Conservation (phyloP, 2,888 invertebrate species). For the Hirtodrosophila confusa region DNA sequence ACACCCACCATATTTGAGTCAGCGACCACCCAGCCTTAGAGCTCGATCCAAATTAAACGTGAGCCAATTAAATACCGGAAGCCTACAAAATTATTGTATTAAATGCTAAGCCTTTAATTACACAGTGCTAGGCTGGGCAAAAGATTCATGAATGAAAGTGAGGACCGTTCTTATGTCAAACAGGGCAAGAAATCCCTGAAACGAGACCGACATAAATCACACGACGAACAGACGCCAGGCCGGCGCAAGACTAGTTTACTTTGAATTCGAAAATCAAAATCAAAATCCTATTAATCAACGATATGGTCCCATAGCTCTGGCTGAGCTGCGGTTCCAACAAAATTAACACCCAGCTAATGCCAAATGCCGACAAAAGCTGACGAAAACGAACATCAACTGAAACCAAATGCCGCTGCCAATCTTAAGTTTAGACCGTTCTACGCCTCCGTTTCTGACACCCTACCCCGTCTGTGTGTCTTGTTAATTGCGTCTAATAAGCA, state of each 20-base stretch:
- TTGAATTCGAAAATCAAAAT: constrained; percentile 56
- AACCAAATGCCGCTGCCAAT: constrained; percentile 63
- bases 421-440: constrained; percentile 40
- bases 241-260: constrained; percentile 31
- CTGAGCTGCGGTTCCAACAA: constrained; percentile 48
- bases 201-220: constrained; percentile 63
- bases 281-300: constrained; percentile 75
- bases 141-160: constrained; percentile 50
- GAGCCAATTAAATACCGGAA: constrained; percentile 77
- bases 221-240: constrained; percentile 43
- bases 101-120: constrained; percentile 75
- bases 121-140: constrained; percentile 22
- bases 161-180: constrained; percentile 23
- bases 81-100: constrained; percentile 75
- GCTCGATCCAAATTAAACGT: constrained; percentile 39
- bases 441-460: constrained; percentile 58
- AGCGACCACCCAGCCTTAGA: constrained; percentile 62
- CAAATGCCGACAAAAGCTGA: constrained; percentile 72
- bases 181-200: background rate
- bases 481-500: constrained; percentile 81
- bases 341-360: constrained; percentile 75
- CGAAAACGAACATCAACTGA: constrained; percentile 60
- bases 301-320: constrained; percentile 32
- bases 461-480: constrained; percentile 54
- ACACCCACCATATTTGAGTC: constrained; percentile 43